Evolutionary conservation across 1,140 invertebrate species (phyloP).

Genomic region (Pseudomyrmex cubaensis): DNA sequence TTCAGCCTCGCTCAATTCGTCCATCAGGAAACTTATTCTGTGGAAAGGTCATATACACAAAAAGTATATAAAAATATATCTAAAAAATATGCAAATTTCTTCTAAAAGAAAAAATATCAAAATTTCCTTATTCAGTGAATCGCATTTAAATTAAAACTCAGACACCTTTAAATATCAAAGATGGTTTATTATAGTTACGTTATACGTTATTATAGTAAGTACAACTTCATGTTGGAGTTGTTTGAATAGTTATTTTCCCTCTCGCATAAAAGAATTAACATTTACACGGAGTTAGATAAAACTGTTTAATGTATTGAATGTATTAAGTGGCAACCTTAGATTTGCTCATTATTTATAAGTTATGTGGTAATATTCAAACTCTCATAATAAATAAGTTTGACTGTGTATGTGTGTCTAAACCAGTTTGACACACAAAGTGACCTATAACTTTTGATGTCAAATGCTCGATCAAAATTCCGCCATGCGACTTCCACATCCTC

Average conservation of each 20-base stretch:
- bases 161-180: background rate
- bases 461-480: slow-evolving; percentile 78
- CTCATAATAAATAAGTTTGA: background rate
- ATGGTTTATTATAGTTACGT: background rate
- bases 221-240: background rate
- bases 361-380: background rate
- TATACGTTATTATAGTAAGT: background rate
- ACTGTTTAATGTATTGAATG: no score
- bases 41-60: background rate
- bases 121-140: background rate
- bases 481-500: slow-evolving; percentile 73
- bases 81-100: background rate
- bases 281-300: no score
- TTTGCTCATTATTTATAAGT: background rate
- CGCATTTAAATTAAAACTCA: background rate
- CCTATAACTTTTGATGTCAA: slow-evolving; percentile 81
- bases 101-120: background rate
- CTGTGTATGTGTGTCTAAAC: no score
- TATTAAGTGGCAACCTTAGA: no score
- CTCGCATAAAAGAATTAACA: no score
- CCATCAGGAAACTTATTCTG: slow-evolving; percentile 77
- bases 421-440: slow-evolving; percentile 19
- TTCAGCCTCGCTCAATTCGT: slow-evolving; percentile 72
- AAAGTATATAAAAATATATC: slow-evolving; percentile 1
- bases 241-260: background rate